These are phyloP conservation scores for Murina feae DNA, from an alignment of 2,113 vertebrate species.

Conservation along the genomic window DNA sequence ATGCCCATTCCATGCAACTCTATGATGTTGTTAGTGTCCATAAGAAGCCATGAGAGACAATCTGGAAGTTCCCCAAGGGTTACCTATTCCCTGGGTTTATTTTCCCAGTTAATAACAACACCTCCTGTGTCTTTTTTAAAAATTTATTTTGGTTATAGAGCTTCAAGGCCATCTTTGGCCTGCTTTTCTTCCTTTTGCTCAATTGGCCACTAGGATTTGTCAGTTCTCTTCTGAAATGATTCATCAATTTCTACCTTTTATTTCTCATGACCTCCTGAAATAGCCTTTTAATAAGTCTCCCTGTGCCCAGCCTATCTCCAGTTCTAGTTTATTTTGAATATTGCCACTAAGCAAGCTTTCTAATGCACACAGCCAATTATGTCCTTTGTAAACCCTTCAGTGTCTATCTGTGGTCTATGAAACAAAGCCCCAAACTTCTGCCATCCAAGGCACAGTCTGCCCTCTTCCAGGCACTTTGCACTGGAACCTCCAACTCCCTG, in stretches of 20 bases:
- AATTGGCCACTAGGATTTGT: neutral
- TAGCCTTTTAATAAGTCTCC: neutral
- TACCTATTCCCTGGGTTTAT: neutral
- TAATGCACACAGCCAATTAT: neutral
- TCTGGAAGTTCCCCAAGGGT: neutral
- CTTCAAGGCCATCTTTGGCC: neutral
- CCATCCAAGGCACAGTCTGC: neutral
- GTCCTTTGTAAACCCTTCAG: neutral
- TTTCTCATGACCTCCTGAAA: neutral
- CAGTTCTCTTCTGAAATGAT: neutral
- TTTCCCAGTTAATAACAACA: neutral
- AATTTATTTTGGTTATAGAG: neutral
- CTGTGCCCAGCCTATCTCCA: neutral
- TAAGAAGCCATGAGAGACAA: neutral
- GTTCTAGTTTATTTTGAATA: neutral
- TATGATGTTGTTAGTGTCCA: neutral
- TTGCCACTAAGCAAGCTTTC: neutral
- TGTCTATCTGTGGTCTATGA: neutral
- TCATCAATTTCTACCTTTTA: conserved; percentile 25
- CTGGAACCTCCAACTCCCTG: neutral
- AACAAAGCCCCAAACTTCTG: neutral
- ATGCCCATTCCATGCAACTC: neutral
- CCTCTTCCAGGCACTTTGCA: neutral
- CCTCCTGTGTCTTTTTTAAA: neutral
- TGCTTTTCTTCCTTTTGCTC: neutral